Percentiles rank a stretch among this genome's conserved stretches.
These are phyloP conservation scores for Caenorhabditis imperialis DNA, from an alignment of 2,888 invertebrate genomes.

Conservation along the genomic window DNA sequence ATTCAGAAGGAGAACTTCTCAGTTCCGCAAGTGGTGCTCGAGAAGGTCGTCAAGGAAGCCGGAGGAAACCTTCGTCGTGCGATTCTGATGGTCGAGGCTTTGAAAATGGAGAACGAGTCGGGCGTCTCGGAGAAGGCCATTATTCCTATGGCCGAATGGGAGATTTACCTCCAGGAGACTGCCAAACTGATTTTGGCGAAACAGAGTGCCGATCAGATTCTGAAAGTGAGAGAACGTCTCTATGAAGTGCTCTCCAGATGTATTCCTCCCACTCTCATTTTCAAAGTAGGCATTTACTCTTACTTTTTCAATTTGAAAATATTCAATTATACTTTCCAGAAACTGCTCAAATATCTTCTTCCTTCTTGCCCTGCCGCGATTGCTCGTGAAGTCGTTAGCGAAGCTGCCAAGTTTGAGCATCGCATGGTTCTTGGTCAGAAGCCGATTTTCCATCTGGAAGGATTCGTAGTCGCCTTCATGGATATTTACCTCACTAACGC, in stretches of 20 bases:
- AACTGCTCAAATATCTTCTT: constrained; percentile 83
- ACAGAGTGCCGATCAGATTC: constrained; percentile 85
- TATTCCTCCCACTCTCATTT: constrained; percentile 92
- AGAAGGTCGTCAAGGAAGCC: constrained; percentile 85
- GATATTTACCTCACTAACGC: constrained; percentile 83
- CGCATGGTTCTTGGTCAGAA: constrained; percentile 88
- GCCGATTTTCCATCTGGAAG: constrained; percentile 95
- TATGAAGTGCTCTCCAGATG: constrained; percentile 95
- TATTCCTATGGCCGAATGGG: constrained; percentile 93
- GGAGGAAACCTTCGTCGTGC: constrained; percentile 92
- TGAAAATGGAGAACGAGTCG: constrained; percentile 52
- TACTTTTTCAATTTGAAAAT: neutral
- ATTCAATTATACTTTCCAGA: constrained; percentile 26
- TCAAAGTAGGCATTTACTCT: constrained; percentile 83
- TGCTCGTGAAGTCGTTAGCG: constrained; percentile 84
- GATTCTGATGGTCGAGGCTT: constrained; percentile 88
- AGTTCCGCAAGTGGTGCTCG: constrained; percentile 58
- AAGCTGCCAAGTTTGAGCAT: constrained; percentile 93
- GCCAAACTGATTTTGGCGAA: constrained; percentile 89
- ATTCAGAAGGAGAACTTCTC: constrained; percentile 60
- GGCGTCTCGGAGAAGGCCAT: constrained; percentile 78
- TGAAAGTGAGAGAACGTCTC: constrained; percentile 85
- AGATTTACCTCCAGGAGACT: constrained; percentile 88
- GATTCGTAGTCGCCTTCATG: constrained; percentile 97
- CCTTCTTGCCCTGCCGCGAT: constrained; percentile 91